Conservation (phyloP, 2,113 vertebrate genomes). For the Xyliphius kryptos region DNA sequence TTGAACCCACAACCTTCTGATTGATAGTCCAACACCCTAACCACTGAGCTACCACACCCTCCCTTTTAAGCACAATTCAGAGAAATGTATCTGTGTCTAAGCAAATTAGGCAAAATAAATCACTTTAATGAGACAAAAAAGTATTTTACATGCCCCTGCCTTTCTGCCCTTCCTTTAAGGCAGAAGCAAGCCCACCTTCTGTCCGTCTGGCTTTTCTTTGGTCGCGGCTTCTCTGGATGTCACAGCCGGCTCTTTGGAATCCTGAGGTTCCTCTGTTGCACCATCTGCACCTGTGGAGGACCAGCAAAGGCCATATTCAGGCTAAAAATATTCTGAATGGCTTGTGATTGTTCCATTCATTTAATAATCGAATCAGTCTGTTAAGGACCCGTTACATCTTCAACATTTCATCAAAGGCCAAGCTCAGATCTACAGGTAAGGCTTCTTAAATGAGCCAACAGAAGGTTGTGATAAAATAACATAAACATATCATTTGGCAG, state of each 20-base stretch:
- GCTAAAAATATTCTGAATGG: slow-evolving; percentile 4
- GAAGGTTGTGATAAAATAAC: slow-evolving; percentile 25
- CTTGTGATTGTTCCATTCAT: slow-evolving; percentile 1
- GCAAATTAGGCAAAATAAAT: no score
- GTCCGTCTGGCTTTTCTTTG: slow-evolving; percentile 31
- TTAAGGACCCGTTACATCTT: background rate
- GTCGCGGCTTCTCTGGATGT: slow-evolving; percentile 23
- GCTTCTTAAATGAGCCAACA: slow-evolving; percentile 6
- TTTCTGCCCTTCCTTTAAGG: no score
- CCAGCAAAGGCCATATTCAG: background rate
- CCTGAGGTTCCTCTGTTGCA: slow-evolving; percentile 47
- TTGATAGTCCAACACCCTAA: no score
- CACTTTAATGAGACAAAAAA: no score
- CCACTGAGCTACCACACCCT: no score
- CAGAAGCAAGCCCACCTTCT: slow-evolving; percentile 48
- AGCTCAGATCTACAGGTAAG: background rate
- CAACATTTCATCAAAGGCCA: no score
- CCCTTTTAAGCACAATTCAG: no score
- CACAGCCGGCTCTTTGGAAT: slow-evolving; percentile 39
- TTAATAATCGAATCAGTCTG: background rate
- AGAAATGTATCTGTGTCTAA: no score
- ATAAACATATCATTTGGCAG: slow-evolving; percentile 10
- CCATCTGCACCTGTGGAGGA: slow-evolving; percentile 35
- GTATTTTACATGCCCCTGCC: background rate
- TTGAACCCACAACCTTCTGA: no score